Evolutionary conservation across 1,140 invertebrate genomes (phyloP).

Genomic region (Papilio polyxenes): DNA sequence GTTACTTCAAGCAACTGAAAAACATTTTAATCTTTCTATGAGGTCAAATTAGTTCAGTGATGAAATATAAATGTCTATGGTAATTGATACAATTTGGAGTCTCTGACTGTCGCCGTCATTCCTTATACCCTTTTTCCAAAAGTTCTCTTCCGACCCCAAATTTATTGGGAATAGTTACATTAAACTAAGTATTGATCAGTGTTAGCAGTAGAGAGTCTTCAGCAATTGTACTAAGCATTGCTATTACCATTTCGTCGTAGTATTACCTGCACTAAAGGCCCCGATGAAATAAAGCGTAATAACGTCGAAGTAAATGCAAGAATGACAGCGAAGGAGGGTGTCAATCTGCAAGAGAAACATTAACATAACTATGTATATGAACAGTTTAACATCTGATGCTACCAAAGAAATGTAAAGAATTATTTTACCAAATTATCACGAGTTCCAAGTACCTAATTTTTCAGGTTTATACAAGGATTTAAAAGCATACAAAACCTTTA

Average conservation of each 20-base stretch:
- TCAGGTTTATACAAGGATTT: too few species aligned
- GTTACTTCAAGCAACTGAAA: conserved; percentile 43
- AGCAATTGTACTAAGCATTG: background rate
- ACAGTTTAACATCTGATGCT: too few species aligned
- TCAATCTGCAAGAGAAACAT: conserved; percentile 56
- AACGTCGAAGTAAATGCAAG: conserved; percentile 56
- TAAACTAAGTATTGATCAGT: too few species aligned
- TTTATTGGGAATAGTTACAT: too few species aligned
- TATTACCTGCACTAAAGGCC: conserved; percentile 56
- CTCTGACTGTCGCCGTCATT: too few species aligned
- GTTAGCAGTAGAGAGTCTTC: background rate
- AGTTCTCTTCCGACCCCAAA: too few species aligned
- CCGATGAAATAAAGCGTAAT: conserved; percentile 50
- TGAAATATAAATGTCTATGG: background rate
- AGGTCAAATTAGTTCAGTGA: background rate
- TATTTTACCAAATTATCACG: too few species aligned
- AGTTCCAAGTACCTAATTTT: too few species aligned
- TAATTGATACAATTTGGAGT: background rate
- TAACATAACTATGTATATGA: background rate
- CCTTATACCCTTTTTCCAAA: too few species aligned
- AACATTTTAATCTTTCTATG: background rate
- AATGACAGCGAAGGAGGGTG: conserved; percentile 52
- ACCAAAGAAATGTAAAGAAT: too few species aligned
- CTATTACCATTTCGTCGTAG: background rate
- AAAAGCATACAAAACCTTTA: too few species aligned